Evolutionary conservation across 2,888 invertebrate species (phyloP), one percentile per base, ranked within the genome.

Genomic region (Rhamnusium bicolor): DNA sequence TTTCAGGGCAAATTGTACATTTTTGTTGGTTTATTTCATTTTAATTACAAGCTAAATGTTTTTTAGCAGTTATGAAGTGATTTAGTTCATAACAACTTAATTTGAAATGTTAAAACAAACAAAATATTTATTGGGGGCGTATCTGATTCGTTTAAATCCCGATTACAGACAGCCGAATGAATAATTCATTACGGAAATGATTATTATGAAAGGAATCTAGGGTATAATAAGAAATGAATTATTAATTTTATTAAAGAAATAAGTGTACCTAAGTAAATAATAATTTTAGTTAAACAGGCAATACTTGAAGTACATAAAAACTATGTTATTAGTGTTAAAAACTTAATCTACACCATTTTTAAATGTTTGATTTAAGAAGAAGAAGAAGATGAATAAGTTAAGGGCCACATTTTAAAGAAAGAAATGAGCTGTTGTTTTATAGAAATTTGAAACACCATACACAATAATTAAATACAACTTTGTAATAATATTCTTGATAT

Each of bases 1-100:
- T 70, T 54, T 62, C 16, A 56, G 62, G 60, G 61, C 56, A n/a
- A 69, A 46, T 32, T 61, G 51, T 67, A 61, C 51, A 69, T 68
- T 66, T 71, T 63, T 71, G 71, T 78, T 67, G 68, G 75, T 75
- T 79, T 80, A 80, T 81, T 80, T 76, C 76, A 74, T 77, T 78
- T 80, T 81, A 80, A 81, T 81, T 80, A 81, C 77, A 79, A 61
- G 76, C 71, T 75, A 77, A 80, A 77, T 74, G 77, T 77, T 77
- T 77, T 77, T 79, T 78, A 76, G 76, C 56, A 72, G 63, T 65
- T 75, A 62, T 53, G 68, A 32, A 53, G 72, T 77, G 73, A 73
- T 74, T 76, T 63, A 62, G 69, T 77, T 76, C 21, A 27, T 63
- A 79, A 78, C 80, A 76, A 79, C 81, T 81, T 79, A 77, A 81